phyloP scores from a whole-genome alignment of 2,888 invertebrate species.

The Heliconius sara region DNA sequence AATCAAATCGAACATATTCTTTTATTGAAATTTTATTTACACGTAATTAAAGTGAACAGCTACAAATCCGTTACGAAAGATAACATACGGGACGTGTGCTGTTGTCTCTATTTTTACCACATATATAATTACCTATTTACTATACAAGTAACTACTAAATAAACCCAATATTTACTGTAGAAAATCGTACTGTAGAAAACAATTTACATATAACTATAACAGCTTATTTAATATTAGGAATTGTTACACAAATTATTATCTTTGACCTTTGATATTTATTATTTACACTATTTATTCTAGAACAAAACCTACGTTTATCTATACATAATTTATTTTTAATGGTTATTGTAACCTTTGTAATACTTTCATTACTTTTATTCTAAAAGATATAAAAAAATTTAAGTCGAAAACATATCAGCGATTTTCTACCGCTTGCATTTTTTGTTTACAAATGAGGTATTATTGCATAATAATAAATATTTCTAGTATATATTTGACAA shows the following conservation, averaged over 20 bases:
- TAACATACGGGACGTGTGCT: neutral
- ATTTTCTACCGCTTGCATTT: constrained; percentile 54
- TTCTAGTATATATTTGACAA: constrained; percentile 7
- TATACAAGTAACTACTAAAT: constrained; percentile 15
- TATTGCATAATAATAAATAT: constrained; percentile 15
- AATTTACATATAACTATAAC: constrained; percentile 17
- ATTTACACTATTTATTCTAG: constrained; percentile 31
- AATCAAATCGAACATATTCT: constrained; percentile 20
- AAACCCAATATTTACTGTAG: constrained; percentile 30
- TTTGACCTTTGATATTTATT: constrained; percentile 27
- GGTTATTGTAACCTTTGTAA: constrained; percentile 12
- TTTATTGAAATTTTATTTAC: constrained; percentile 3
- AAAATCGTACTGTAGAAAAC: constrained; percentile 27
- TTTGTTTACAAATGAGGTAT: constrained; percentile 24
- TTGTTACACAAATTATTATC: constrained; percentile 15
- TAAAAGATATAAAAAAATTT: constrained; percentile 28
- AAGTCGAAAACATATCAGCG: constrained; percentile 61
- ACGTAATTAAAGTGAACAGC: neutral
- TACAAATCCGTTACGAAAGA: neutral
- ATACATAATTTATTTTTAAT: constrained; percentile 14
- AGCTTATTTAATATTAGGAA: constrained; percentile 12
- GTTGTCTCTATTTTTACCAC: constrained; percentile 18
- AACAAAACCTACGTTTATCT: constrained; percentile 21
- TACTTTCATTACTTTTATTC: constrained; percentile 23
- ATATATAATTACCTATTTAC: constrained; percentile 1